Conservation (phyloP, 2,888 invertebrate species). For the Dasysyrphus tricinctus region DNA sequence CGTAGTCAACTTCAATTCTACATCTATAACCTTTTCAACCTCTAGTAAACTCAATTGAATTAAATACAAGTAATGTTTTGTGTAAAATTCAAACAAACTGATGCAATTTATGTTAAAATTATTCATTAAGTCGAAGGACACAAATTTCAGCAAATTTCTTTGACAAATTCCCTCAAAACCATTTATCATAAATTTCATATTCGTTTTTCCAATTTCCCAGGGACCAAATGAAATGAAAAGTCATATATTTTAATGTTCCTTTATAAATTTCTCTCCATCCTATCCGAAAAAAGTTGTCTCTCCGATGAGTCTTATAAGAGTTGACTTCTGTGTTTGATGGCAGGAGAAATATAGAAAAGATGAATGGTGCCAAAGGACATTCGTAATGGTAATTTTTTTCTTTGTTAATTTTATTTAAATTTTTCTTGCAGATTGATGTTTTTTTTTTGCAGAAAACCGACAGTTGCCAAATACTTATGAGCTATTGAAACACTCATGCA, state of each 20-base stretch:
- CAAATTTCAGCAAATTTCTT: neutral
- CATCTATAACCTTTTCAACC: neutral
- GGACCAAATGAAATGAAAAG: slow-evolving; percentile 13
- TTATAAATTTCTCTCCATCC: neutral
- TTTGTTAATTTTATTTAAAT: slow-evolving; percentile 28
- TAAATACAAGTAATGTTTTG: neutral
- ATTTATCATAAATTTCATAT: slow-evolving; percentile 8
- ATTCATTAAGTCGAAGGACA: neutral
- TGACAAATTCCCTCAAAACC: slow-evolving; percentile 6
- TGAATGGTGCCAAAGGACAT: neutral
- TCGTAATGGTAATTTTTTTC: slow-evolving; percentile 5
- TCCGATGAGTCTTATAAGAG: neutral
- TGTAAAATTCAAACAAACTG: neutral
- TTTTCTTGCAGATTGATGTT: slow-evolving; percentile 5
- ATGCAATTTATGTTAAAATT: neutral
- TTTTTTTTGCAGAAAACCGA: neutral
- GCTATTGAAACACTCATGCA: neutral
- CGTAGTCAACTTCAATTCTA: neutral
- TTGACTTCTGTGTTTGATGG: slow-evolving; percentile 5
- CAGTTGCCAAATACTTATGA: neutral
- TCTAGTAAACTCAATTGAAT: neutral
- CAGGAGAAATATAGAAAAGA: neutral
- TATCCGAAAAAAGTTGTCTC: neutral
- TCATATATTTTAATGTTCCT: slow-evolving; percentile 12
- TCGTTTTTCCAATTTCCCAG: neutral